Evolutionary conservation across 2,888 invertebrate species (phyloP).

Genomic region (Trissonchulus sp.): DNA sequence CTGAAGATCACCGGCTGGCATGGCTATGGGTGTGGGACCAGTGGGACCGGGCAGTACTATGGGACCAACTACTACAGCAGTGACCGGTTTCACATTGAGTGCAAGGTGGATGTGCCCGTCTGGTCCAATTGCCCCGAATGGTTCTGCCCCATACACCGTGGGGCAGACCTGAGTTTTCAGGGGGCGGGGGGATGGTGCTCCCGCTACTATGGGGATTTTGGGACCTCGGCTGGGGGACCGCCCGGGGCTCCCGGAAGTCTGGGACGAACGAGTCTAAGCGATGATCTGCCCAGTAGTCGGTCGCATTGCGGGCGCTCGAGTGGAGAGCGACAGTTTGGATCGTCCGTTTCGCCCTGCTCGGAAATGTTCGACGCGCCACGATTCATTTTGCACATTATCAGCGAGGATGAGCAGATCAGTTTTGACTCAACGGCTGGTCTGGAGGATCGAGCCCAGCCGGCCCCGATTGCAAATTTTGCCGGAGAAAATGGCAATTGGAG

Average conservation of each 20-base stretch:
- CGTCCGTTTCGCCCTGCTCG: not conserved
- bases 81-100: not conserved
- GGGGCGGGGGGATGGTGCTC: not conserved
- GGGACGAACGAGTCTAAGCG: not conserved
- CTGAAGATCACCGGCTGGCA: not conserved
- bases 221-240: not conserved
- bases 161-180: constrained; percentile 5
- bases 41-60: constrained; percentile 7
- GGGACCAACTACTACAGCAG: too few species aligned
- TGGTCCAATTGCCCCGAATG: constrained; percentile 23
- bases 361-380: constrained; percentile 22
- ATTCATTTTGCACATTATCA: constrained; percentile 27
- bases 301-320: not conserved
- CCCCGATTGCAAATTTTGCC: too few species aligned
- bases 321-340: not conserved
- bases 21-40: not conserved
- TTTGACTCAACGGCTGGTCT: too few species aligned
- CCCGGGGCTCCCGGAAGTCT: not conserved
- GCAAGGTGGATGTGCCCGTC: constrained; percentile 13
- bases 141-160: constrained; percentile 23
- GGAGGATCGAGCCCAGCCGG: too few species aligned
- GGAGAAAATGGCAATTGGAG: too few species aligned
- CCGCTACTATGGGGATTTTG: too few species aligned
- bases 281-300: too few species aligned
- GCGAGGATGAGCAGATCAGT: constrained; percentile 4